These are phyloP conservation scores for Pelecanus crispus DNA, from an alignment of 2,113 vertebrate species.

Conservation along the genomic window DNA sequence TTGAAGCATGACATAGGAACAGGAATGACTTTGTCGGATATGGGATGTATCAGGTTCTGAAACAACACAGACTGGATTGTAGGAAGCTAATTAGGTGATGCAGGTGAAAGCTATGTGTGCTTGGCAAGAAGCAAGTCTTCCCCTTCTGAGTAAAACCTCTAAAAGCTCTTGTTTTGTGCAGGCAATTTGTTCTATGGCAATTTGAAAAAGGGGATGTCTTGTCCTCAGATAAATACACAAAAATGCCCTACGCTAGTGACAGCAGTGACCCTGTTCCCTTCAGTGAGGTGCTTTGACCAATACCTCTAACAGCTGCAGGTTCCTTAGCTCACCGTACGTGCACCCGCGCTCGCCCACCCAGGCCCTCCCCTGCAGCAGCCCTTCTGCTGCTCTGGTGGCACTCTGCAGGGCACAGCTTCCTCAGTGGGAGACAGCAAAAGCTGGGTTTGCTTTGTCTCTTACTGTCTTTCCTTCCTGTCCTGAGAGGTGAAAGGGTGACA, in stretches of 20 bases:
- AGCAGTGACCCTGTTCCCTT: not conserved
- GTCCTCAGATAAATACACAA: not conserved
- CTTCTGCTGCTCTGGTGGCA: not conserved
- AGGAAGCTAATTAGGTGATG: not conserved
- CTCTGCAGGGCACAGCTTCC: not conserved
- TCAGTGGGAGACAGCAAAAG: accelerated
- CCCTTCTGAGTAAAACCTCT: not conserved
- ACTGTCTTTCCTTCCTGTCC: not conserved
- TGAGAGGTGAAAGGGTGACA: not conserved
- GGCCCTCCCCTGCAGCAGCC: not conserved
- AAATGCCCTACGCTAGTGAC: not conserved
- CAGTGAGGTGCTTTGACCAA: not conserved
- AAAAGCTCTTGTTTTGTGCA: not conserved
- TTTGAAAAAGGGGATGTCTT: not conserved
- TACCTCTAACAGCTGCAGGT: not conserved
- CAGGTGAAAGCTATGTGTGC: not conserved
- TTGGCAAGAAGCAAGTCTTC: not conserved
- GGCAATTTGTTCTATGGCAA: not conserved
- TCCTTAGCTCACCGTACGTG: not conserved
- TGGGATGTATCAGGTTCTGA: not conserved
- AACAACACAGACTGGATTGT: not conserved
- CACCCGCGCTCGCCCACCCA: accelerated
- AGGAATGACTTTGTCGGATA: not conserved
- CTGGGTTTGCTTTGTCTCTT: not conserved
- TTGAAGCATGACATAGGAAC: not conserved